These are phyloP conservation scores for Percina caprodes DNA, from an alignment of 2,113 vertebrate species.

Conservation along the genomic window DNA sequence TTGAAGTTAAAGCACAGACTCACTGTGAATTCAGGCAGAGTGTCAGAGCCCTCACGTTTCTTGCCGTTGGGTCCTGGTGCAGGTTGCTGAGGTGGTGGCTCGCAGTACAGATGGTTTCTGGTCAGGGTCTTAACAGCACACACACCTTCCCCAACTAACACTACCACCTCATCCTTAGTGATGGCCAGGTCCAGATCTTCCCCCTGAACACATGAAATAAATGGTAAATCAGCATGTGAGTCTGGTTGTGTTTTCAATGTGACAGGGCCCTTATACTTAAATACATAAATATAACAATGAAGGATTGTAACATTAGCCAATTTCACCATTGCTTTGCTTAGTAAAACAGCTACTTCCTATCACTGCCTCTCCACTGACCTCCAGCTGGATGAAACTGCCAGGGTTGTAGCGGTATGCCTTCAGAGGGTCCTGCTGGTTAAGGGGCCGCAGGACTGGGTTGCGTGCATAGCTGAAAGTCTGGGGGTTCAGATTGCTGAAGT, in stretches of 20 bases:
- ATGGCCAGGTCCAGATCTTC: conserved; percentile 96
- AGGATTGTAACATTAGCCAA: not conserved
- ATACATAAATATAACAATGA: too few species aligned
- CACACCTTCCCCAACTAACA: conserved; percentile 92
- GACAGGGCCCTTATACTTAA: too few species aligned
- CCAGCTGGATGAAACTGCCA: conserved; percentile 96
- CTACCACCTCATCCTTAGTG: conserved; percentile 96
- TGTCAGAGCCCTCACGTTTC: conserved; percentile 87
- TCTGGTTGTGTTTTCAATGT: too few species aligned
- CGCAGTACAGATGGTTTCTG: conserved; percentile 94
- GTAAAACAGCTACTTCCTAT: not conserved
- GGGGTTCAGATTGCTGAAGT: conserved; percentile 87
- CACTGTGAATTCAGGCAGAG: conserved; percentile 94
- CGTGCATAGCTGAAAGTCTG: conserved; percentile 90
- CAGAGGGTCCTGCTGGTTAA: conserved; percentile 89
- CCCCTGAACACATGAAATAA: conserved; percentile 86
- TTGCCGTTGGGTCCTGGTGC: conserved; percentile 79
- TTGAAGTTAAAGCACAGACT: conserved; percentile 49
- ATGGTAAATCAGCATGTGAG: not conserved
- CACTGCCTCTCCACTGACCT: conserved; percentile 82
- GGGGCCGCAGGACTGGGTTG: conserved; percentile 86
- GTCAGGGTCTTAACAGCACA: conserved; percentile 96
- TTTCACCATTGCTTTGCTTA: not conserved
- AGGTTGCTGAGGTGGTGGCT: conserved; percentile 93
- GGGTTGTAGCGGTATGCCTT: conserved; percentile 95